These are phyloP conservation scores for Lamellibrachia satsuma DNA, from an alignment of 2,888 invertebrate genomes.

Conservation along the genomic window DNA sequence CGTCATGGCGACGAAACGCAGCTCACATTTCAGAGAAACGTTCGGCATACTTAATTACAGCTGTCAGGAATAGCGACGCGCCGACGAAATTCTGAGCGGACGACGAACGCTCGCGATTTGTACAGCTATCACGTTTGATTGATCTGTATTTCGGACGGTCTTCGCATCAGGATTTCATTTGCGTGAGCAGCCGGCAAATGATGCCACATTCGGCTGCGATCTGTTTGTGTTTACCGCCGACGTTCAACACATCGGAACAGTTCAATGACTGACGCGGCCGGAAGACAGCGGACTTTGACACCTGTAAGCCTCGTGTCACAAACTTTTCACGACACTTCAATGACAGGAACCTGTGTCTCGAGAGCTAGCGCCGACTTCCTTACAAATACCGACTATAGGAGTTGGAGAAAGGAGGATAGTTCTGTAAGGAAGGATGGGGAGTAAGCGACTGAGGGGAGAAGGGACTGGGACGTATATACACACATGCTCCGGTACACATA, in stretches of 20 bases:
- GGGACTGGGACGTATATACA: background rate
- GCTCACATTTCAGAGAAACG: background rate
- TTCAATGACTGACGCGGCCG: too few species aligned
- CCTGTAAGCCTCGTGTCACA: too few species aligned
- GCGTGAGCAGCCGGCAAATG: background rate
- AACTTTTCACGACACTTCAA: too few species aligned
- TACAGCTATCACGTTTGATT: background rate
- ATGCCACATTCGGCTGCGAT: background rate
- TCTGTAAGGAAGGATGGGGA: too few species aligned
- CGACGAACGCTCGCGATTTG: background rate
- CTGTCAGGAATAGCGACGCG: background rate
- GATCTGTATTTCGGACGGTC: background rate
- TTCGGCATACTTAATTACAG: background rate
- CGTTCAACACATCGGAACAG: too few species aligned
- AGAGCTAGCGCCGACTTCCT: too few species aligned
- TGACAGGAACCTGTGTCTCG: too few species aligned
- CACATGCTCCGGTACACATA: too few species aligned
- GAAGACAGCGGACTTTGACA: too few species aligned
- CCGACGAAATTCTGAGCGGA: background rate
- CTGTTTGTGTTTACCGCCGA: background rate
- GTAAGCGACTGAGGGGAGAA: background rate
- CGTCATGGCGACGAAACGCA: background rate
- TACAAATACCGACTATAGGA: too few species aligned
- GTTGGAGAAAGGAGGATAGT: too few species aligned
- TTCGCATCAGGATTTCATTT: background rate